phyloP scores from a whole-genome alignment of 2,113 vertebrate species.

The Panthera leo region DNA sequence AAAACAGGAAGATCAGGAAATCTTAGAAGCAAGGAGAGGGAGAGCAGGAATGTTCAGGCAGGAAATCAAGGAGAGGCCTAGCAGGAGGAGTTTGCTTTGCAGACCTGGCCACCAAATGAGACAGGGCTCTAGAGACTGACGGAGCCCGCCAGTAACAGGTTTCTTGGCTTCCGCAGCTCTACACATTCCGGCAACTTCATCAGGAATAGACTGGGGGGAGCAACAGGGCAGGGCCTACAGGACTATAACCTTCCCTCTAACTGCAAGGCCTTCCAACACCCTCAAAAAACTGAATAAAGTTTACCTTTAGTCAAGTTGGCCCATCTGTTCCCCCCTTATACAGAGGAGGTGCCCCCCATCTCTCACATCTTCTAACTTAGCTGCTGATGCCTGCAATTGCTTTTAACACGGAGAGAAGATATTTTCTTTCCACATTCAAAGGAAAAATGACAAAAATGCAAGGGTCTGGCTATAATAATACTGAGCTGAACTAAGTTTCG shows the following conservation, averaged over 20 bases:
- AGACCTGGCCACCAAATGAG: background rate
- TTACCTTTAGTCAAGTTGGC: background rate
- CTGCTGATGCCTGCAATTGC: constrained; percentile 19
- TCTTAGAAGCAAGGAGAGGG: background rate
- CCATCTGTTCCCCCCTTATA: background rate
- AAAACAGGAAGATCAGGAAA: background rate
- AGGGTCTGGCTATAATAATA: background rate
- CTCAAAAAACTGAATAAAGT: background rate
- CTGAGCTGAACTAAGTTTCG: background rate
- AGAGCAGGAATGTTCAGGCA: background rate
- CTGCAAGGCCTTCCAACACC: background rate
- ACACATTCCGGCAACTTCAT: background rate
- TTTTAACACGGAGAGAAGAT: constrained; percentile 18
- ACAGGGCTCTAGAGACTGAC: background rate
- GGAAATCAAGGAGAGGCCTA: background rate
- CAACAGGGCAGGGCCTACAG: background rate
- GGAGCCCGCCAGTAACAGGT: background rate
- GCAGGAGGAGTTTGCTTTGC: background rate
- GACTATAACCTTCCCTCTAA: background rate
- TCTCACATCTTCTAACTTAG: background rate
- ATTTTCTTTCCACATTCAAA: constrained; percentile 21
- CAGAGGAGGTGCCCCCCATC: background rate
- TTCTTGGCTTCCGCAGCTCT: background rate
- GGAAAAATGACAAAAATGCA: constrained; percentile 48
- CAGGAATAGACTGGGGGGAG: background rate